These are phyloP conservation scores for Dermatemys mawii DNA, from an alignment of 2,113 vertebrate genomes.

Conservation along the genomic window DNA sequence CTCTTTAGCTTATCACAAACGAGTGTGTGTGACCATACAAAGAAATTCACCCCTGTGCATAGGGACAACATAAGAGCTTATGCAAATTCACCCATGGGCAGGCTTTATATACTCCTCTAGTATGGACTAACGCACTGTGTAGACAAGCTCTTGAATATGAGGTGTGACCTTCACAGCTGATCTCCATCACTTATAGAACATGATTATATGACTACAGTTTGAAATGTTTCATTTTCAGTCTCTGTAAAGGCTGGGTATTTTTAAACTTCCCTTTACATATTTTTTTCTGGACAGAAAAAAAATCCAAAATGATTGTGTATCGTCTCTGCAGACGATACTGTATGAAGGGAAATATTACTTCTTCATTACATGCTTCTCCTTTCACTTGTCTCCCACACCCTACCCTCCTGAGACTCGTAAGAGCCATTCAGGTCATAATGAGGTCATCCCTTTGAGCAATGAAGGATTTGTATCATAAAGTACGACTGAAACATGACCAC, in stretches of 20 bases:
- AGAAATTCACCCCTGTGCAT: background rate
- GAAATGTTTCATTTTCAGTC: constrained; percentile 39
- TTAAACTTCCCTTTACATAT: constrained; percentile 34
- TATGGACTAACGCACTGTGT: background rate
- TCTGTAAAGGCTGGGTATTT: constrained; percentile 8
- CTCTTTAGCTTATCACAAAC: background rate
- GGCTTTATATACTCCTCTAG: background rate
- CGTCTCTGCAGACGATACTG: constrained; percentile 5
- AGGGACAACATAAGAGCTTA: background rate
- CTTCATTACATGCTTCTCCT: constrained; percentile 8
- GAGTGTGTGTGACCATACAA: background rate
- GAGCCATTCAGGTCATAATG: background rate
- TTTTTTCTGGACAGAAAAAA: background rate
- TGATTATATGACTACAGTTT: background rate
- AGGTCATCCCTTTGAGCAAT: background rate
- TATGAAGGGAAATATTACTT: background rate
- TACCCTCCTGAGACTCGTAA: background rate
- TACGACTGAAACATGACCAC: background rate
- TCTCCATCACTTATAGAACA: background rate
- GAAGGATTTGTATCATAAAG: background rate
- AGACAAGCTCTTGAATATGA: background rate
- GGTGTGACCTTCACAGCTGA: background rate
- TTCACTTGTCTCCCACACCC: background rate
- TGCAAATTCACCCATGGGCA: background rate
- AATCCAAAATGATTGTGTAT: background rate